Conservation (phyloP, 1,140 invertebrate genomes). For the Trichomalopsis sarcophagae region DNA sequence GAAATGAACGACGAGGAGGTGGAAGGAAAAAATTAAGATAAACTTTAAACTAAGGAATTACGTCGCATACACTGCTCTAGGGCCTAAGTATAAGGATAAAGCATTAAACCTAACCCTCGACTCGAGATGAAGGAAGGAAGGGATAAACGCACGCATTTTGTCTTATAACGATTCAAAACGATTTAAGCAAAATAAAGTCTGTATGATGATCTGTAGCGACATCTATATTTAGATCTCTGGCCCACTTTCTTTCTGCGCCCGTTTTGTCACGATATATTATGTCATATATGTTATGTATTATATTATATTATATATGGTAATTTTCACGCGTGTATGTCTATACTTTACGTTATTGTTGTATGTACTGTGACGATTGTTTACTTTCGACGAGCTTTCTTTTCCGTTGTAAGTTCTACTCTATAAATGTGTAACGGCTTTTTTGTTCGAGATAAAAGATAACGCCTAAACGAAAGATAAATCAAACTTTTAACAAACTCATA, state of each 20-base stretch:
- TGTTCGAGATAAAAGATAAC: conserved; percentile 14
- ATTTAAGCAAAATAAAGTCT: conserved; percentile 54
- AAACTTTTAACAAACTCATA: conserved; percentile 25
- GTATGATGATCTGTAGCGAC: conserved; percentile 55
- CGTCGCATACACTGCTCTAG: conserved; percentile 56
- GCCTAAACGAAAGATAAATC: conserved; percentile 39
- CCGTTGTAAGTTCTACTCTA: neutral
- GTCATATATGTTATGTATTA: neutral
- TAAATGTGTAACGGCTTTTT: neutral
- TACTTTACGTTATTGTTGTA: neutral
- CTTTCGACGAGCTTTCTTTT: neutral
- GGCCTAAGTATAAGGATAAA: conserved; percentile 57
- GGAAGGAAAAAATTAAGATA: neutral
- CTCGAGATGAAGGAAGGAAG: conserved; percentile 33
- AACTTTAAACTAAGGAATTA: conserved; percentile 47
- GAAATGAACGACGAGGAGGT: neutral
- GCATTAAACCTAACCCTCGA: conserved; percentile 55
- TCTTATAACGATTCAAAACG: conserved; percentile 48
- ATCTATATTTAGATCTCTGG: conserved; percentile 51
- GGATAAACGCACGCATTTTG: conserved; percentile 48
- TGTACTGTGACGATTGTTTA: too few species aligned
- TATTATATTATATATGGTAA: neutral
- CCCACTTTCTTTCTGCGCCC: conserved; percentile 37
- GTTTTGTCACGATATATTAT: neutral
- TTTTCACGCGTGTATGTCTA: neutral